A percentile compares a stretch with the other conserved stretches of the same genome.
These are phyloP conservation scores for Anhinga rufa DNA, from an alignment of 2,113 vertebrate genomes.

Conservation along the genomic window DNA sequence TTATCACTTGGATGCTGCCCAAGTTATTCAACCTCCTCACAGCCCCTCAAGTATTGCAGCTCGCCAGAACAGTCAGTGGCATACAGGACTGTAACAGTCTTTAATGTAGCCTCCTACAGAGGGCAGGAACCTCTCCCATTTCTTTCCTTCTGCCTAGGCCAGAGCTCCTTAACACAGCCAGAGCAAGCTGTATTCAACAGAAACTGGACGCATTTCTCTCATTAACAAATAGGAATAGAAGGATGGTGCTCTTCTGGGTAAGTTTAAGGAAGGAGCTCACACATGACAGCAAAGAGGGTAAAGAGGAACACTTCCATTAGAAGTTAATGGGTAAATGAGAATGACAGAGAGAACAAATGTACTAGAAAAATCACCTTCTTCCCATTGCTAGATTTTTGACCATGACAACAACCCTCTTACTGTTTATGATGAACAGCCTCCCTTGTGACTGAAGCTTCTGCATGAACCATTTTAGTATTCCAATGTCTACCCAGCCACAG, in stretches of 20 bases:
- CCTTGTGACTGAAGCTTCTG: background rate
- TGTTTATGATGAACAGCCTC: background rate
- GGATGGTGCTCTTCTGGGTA: background rate
- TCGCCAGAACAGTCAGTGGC: background rate
- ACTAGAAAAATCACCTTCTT: background rate
- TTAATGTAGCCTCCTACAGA: background rate
- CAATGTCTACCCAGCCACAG: background rate
- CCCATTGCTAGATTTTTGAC: background rate
- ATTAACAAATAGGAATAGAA: background rate
- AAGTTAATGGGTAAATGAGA: background rate
- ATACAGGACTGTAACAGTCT: background rate
- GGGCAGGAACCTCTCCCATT: background rate
- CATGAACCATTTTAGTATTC: background rate
- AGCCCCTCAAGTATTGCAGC: background rate
- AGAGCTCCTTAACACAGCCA: background rate
- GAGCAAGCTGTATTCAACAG: background rate
- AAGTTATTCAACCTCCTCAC: background rate
- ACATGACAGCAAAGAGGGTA: background rate
- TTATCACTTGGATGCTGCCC: rapidly evolving
- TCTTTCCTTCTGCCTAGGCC: background rate
- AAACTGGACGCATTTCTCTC: background rate
- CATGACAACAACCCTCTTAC: background rate
- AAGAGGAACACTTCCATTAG: background rate
- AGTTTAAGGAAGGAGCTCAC: background rate
- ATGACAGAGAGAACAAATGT: background rate